These are phyloP conservation scores for Falco peregrinus DNA, from an alignment of 2,797 vertebrate genomes.

Conservation along the genomic window DNA sequence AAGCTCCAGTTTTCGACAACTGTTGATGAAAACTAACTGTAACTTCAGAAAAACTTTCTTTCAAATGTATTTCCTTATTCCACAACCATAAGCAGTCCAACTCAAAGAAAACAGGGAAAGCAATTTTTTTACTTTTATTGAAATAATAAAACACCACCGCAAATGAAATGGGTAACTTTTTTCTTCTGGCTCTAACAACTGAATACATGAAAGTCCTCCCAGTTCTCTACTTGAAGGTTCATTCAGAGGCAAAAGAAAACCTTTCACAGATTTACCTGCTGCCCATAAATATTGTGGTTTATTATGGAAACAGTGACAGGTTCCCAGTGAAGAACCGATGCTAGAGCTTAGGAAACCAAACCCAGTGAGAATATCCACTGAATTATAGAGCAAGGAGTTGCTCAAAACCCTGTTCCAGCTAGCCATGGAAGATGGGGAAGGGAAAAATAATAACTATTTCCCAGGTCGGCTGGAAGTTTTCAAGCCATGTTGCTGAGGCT, in stretches of 20 bases:
- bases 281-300: neutral
- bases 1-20: neutral
- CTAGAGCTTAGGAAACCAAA: neutral
- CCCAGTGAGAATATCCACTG: neutral
- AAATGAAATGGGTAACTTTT: neutral
- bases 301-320: neutral
- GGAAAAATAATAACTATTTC: neutral
- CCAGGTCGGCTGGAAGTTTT: neutral
- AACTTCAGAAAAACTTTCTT: neutral
- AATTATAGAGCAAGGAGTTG: neutral
- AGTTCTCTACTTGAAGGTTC: neutral
- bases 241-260: neutral
- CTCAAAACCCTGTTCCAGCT: neutral
- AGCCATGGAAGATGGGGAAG: neutral
- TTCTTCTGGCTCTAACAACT: neutral
- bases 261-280: neutral
- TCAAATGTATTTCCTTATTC: neutral
- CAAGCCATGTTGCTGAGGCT: neutral
- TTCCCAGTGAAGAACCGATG: neutral
- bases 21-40: neutral
- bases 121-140: neutral
- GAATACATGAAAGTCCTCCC: neutral
- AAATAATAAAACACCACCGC: neutral
- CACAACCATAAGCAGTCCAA: neutral
- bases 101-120: neutral